Conservation (phyloP, 2,113 vertebrate genomes). For the Vombatus ursinus region DNA sequence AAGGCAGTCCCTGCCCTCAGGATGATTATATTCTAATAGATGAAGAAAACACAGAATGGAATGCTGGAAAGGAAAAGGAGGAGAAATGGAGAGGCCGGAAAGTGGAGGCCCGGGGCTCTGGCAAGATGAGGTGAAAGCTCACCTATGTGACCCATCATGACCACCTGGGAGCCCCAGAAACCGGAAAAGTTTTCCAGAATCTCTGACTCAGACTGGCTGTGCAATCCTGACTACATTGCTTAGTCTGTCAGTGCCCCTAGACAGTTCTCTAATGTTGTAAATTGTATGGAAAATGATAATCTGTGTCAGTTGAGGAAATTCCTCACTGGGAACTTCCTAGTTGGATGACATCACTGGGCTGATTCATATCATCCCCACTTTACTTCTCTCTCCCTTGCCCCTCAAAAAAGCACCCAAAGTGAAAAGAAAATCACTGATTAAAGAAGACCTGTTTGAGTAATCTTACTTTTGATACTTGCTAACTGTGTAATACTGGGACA, state of each 20-base stretch:
- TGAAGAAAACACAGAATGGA: neutral
- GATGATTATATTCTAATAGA: neutral
- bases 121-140: neutral
- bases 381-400: neutral
- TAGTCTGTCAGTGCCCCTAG: neutral
- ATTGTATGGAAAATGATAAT: neutral
- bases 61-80: neutral
- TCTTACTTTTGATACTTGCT: slow-evolving; percentile 27
- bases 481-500: neutral
- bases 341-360: neutral
- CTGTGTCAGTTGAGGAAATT: neutral
- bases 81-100: neutral
- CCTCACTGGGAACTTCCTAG: neutral
- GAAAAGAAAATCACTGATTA: neutral
- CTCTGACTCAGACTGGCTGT: neutral
- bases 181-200: neutral
- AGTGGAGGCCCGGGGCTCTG: neutral
- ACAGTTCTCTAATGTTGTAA: neutral
- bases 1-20: neutral
- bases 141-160: neutral
- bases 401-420: neutral
- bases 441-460: neutral
- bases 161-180: neutral
- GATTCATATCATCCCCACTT: neutral
- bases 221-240: neutral